Conservation (phyloP, 2,113 vertebrate genomes). For the Thalassarche chlororhynchos region DNA sequence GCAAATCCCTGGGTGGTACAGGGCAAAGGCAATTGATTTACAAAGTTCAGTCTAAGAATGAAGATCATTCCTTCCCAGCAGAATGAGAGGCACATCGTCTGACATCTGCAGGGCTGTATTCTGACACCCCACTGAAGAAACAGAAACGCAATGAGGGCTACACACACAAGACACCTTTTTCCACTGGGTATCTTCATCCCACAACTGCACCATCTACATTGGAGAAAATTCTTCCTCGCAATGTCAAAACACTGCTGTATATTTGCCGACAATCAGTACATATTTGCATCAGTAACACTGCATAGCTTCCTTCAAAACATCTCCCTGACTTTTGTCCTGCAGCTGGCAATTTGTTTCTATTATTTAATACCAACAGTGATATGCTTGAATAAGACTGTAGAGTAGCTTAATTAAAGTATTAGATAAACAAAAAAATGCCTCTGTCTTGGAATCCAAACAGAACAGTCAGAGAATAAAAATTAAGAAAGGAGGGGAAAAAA, state of each 20-base stretch:
- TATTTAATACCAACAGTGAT: slow-evolving; percentile 39
- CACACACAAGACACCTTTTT: neutral
- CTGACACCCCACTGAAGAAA: neutral
- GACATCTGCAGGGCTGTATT: neutral
- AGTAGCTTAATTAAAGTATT: slow-evolving; percentile 66
- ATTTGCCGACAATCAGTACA: neutral
- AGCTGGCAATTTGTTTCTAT: slow-evolving; percentile 23
- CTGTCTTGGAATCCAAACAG: slow-evolving; percentile 24
- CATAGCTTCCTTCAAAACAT: neutral
- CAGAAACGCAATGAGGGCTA: fast-evolving
- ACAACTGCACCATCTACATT: neutral
- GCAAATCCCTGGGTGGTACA: neutral
- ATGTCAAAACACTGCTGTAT: neutral
- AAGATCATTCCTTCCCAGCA: neutral
- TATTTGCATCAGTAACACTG: neutral
- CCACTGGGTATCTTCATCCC: neutral
- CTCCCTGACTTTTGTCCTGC: neutral
- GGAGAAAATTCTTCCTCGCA: neutral
- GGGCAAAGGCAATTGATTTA: neutral
- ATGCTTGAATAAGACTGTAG: slow-evolving; percentile 25
- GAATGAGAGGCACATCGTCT: neutral
- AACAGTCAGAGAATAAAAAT: slow-evolving; percentile 36
- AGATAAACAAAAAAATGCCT: slow-evolving; percentile 49
- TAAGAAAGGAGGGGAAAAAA: neutral
- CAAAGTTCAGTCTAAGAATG: neutral